phyloP scores from a whole-genome alignment of 1,140 invertebrate genomes.

The Apis laboriosa region DNA sequence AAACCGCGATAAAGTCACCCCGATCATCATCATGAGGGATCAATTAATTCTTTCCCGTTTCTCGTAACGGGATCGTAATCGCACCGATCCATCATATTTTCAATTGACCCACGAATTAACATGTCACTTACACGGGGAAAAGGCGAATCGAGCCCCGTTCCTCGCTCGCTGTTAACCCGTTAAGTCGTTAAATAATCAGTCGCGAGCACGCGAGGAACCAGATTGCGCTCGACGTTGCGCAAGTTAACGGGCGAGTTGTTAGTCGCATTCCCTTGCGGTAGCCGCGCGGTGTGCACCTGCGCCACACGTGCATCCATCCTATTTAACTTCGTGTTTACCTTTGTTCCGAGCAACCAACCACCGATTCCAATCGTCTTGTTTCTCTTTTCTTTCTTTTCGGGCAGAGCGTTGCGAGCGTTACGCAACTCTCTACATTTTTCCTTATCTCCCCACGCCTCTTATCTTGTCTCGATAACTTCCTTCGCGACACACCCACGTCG shows the following conservation, averaged over 20 bases:
- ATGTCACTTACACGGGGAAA: slow-evolving; percentile 3
- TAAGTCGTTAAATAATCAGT: slow-evolving; percentile 37
- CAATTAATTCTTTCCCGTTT: background rate
- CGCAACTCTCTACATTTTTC: background rate
- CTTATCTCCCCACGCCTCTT: background rate
- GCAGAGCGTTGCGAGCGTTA: background rate
- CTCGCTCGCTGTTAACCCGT: slow-evolving; percentile 16
- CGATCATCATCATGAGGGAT: background rate
- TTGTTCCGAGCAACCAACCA: background rate
- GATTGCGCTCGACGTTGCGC: slow-evolving; percentile 2
- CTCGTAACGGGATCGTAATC: background rate
- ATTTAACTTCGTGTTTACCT: background rate
- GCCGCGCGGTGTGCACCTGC: background rate
- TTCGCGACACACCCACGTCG: slow-evolving; percentile 14
- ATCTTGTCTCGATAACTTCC: slow-evolving; percentile 25
- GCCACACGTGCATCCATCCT: background rate
- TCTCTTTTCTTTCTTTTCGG: background rate
- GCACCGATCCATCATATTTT: slow-evolving; percentile 33
- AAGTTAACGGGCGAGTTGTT: background rate
- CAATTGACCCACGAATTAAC: slow-evolving; percentile 28
- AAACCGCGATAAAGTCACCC: background rate
- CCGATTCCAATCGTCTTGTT: too few species aligned
- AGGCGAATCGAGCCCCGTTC: background rate
- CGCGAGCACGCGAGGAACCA: background rate
- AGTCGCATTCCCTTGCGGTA: background rate